Conservation (phyloP, 2,888 invertebrate genomes). For the Agapetus fuscipes region DNA sequence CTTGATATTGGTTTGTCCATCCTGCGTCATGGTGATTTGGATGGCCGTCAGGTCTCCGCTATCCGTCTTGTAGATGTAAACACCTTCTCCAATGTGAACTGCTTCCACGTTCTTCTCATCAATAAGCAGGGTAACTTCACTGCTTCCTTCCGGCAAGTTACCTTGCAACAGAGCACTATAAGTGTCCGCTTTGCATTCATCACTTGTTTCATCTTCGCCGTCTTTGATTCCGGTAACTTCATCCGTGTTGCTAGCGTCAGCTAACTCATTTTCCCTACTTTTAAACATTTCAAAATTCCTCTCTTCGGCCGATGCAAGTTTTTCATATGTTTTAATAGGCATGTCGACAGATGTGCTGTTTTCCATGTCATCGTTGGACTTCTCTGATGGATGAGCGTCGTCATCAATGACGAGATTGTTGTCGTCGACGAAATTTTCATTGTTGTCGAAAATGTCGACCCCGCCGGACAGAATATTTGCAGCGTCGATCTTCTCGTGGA, state of each 20-base stretch:
- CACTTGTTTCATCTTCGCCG: neutral
- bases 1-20: constrained; percentile 36
- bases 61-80: constrained; percentile 39
- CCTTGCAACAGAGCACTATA: constrained; percentile 15
- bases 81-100: constrained; percentile 41
- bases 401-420: constrained; percentile 43
- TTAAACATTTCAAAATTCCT: too few species aligned
- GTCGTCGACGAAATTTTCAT: constrained; percentile 44
- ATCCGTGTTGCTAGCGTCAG: neutral
- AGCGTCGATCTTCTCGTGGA: constrained; percentile 41
- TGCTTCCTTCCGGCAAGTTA: constrained; percentile 22
- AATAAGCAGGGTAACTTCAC: constrained; percentile 35
- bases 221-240: neutral
- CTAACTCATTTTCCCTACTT: neutral
- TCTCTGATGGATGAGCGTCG: constrained; percentile 16
- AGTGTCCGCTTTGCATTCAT: constrained; percentile 27
- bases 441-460: constrained; percentile 43
- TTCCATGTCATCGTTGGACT: constrained; percentile 11
- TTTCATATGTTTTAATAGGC: neutral
- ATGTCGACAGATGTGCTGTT: neutral
- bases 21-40: constrained; percentile 36
- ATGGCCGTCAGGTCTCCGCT: constrained; percentile 39
- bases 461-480: constrained; percentile 42
- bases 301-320: neutral
- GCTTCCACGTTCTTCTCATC: constrained; percentile 43